phyloP scores from a whole-genome alignment of 2,888 invertebrate species.

The Boloria selene region DNA sequence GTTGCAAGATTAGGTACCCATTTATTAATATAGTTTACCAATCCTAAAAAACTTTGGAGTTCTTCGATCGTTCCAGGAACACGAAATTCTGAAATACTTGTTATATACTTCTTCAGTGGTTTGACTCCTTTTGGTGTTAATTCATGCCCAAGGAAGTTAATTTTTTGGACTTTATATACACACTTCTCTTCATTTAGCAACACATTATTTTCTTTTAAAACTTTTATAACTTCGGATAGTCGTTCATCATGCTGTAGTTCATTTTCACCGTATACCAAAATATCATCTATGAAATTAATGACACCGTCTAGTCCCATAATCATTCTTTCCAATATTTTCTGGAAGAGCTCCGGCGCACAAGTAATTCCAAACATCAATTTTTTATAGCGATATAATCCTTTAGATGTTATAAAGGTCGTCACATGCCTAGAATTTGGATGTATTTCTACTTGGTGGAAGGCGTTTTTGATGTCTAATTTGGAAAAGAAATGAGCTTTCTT shows the following conservation, averaged over 20 bases:
- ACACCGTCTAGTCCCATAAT: conserved; percentile 42
- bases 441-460: conserved; percentile 57
- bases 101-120: conserved; percentile 47
- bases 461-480: conserved; percentile 40
- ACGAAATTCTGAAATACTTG: conserved; percentile 42
- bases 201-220: too few species aligned
- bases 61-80: conserved; percentile 28
- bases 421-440: conserved; percentile 45
- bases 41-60: conserved; percentile 40
- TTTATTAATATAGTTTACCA: conserved; percentile 37
- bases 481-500: conserved; percentile 40
- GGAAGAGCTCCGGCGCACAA: conserved; percentile 45
- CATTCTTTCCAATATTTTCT: conserved; percentile 44
- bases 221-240: too few species aligned
- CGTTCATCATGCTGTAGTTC: too few species aligned
- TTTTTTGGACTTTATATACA: too few species aligned
- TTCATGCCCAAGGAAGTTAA: not conserved
- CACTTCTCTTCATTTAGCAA: too few species aligned
- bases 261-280: conserved; percentile 1
- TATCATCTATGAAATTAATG: conserved; percentile 25
- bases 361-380: conserved; percentile 55
- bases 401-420: conserved; percentile 46
- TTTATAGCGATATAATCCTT: conserved; percentile 57
- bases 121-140: conserved; percentile 45
- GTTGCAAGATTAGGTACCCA: conserved; percentile 41